Percentiles rank a stretch among this genome's conserved stretches.
Evolutionary conservation across 1,140 invertebrate genomes (phyloP).

Genomic region (Zeugodacus cucurbitae): DNA sequence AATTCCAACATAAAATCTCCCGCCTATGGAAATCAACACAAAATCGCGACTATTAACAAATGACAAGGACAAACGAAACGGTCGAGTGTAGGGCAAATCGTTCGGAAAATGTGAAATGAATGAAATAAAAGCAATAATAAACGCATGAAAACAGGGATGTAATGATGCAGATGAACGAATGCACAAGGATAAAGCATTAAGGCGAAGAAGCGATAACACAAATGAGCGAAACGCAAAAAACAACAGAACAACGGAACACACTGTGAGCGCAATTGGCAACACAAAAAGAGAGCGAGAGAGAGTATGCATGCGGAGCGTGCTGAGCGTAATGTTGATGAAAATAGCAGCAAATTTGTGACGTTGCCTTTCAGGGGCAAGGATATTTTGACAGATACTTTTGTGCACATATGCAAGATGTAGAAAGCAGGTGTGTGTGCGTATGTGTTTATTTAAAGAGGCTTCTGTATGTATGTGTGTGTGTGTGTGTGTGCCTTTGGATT

Average conservation of each 20-base stretch:
- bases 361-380: neutral
- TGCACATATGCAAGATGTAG: neutral
- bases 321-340: neutral
- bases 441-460: neutral
- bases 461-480: neutral
- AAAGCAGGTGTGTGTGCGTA: neutral
- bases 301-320: neutral
- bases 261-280: neutral
- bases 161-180: neutral
- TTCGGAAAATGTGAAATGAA: slow-evolving; percentile 15
- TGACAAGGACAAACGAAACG: neutral
- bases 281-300: neutral
- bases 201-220: neutral
- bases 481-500: neutral
- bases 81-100: neutral
- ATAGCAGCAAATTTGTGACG: neutral
- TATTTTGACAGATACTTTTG: neutral
- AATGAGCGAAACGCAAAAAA: neutral
- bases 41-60: neutral
- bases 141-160: neutral
- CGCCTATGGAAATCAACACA: neutral
- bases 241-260: neutral
- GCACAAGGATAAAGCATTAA: slow-evolving; percentile 8
- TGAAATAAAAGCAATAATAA: neutral
- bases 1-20: neutral